These are phyloP conservation scores for Heliconius hortense DNA, from an alignment of 2,888 invertebrate genomes.

Conservation along the genomic window DNA sequence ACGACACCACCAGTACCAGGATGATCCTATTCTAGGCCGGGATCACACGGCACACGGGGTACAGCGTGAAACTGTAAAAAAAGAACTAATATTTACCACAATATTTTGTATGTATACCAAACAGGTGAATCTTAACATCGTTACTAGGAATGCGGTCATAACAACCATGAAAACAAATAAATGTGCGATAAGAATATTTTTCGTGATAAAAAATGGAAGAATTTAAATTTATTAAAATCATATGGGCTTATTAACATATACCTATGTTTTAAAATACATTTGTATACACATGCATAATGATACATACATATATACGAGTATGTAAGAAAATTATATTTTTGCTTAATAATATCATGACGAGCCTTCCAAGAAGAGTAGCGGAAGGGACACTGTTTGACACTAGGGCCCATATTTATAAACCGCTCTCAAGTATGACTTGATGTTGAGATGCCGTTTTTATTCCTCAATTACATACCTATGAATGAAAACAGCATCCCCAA, in stretches of 20 bases:
- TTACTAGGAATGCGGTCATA: slow-evolving; percentile 18
- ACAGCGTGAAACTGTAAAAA: too few relatives aligned
- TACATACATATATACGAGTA: not conserved
- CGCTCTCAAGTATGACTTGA: too few relatives aligned
- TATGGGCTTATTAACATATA: slow-evolving; percentile 13
- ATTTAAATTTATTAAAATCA: slow-evolving; percentile 2
- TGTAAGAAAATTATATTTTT: not conserved
- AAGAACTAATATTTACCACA: not conserved
- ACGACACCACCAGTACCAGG: too few relatives aligned
- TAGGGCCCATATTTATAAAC: too few relatives aligned
- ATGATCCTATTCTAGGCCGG: too few relatives aligned
- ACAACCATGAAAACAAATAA: slow-evolving; percentile 15
- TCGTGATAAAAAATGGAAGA: slow-evolving; percentile 12
- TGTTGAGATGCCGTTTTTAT: too few relatives aligned
- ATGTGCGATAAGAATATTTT: slow-evolving; percentile 5
- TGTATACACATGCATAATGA: not conserved
- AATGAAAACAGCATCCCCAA: too few relatives aligned
- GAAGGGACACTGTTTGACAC: too few relatives aligned
- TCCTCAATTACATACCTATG: too few relatives aligned
- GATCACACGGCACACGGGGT: too few relatives aligned
- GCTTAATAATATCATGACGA: not conserved
- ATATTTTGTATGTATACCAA: not conserved
- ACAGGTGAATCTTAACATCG: not conserved
- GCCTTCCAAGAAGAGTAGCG: too few relatives aligned
- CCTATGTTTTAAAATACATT: not conserved